Base-by-base conservation (phyloP, 2,113 vertebrate species). In the Arizona elegans region DNA sequence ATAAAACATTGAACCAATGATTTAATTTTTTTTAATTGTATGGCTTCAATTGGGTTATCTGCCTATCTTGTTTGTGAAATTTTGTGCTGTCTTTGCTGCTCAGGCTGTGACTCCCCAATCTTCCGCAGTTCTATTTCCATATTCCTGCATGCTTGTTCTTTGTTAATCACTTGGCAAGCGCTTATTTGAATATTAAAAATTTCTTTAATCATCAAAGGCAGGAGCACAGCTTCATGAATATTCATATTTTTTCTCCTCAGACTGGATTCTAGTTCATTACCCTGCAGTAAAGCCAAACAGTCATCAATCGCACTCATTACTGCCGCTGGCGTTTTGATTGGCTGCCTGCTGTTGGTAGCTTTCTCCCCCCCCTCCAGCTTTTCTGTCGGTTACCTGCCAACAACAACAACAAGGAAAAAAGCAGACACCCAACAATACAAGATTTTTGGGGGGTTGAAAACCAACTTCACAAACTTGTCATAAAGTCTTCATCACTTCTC, bases 141-240 rank as follows among this genome's bases (percentile, higher is more conserved):
- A 98, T 99, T 98, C 98, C 98, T 98, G 98, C 98, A 98, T 98
- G 98, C 98, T 98, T 98, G 98, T 98, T 98, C 98, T 98, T 98
- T 98, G 98, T 99, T 99, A 99, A 99, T 99, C 98, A 99, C 98
- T 99, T 98, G 99, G 98, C 99, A 98, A 99, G 98, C 98, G 98
- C 98, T 99, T 99, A 99, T 99, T 99, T 99, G 99, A 99, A 99
- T 99, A 99, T 99, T 99, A 99, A 99, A 99, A 99, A 99, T 99
- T 99, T 98, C 98, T 99, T 99, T 99, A 99, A 99, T 99, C 99
- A 99, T 99, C 99, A 99, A 99, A 99, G 99, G 98, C 99, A 99
- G 98, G 98, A 98, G 98, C 98, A 97, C 98, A 98, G 98, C 97
- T 98, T 99, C 99, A 99, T 99, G 99, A 98, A 99, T 99, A 99